Conservation (phyloP, 2,797 vertebrate species). For the Monodelphis domestica region DNA sequence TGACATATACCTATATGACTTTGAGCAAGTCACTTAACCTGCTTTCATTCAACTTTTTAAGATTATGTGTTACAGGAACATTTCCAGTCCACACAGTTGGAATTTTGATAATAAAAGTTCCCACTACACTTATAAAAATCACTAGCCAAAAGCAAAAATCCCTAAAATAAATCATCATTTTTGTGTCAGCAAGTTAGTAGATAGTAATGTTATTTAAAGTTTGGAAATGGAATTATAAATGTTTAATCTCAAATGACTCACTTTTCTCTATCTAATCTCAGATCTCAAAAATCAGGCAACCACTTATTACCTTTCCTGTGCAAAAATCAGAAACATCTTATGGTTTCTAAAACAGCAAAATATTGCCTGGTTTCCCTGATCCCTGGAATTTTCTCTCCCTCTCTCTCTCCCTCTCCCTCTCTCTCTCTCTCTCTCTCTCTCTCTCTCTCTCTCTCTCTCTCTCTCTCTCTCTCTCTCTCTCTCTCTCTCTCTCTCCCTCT, state of each 20-base stretch:
- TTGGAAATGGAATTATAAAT: slow-evolving; percentile 53
- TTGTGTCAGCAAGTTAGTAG: not conserved
- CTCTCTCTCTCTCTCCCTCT: not conserved
- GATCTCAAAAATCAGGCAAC: slow-evolving; percentile 35
- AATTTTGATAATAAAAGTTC: not conserved
- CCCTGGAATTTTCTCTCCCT: not conserved
- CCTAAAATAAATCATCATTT: slow-evolving; percentile 25
- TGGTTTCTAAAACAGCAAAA: slow-evolving; percentile 23
- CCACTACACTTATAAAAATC: not conserved
- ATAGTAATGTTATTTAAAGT: slow-evolving; percentile 41
- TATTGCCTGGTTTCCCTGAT: not conserved
- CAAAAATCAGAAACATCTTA: slow-evolving; percentile 35
- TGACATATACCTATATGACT: not conserved
- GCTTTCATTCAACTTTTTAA: not conserved
- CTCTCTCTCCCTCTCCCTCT: too few species aligned
- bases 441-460: not conserved
- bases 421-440: not conserved
- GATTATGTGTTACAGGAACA: not conserved
- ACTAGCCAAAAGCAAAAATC: not conserved
- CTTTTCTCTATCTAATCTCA: slow-evolving; percentile 63
- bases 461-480: not conserved
- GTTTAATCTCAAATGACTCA: slow-evolving; percentile 15
- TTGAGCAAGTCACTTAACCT: not conserved
- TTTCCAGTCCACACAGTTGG: not conserved
- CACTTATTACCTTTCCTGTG: not conserved